Conservation (phyloP, 2,797 vertebrate genomes). For the Coccyzus lansbergi region DNA sequence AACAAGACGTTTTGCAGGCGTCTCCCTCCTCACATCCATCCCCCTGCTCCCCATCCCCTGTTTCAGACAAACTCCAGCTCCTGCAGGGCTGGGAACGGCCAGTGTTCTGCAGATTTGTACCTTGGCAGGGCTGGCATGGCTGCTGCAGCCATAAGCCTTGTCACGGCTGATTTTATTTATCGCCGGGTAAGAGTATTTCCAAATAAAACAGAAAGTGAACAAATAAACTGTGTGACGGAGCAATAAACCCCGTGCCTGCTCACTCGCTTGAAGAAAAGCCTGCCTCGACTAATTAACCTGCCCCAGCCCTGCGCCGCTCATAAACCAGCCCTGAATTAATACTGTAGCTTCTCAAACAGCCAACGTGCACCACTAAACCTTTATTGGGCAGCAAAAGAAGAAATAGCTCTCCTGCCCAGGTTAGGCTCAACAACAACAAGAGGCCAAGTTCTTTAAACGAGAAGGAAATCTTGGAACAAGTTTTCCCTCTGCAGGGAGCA, state of each 20-base stretch:
- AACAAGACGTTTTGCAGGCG: fast-evolving
- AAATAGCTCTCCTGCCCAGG: not conserved
- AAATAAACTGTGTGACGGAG: conserved; percentile 69
- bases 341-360: not conserved
- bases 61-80: no score
- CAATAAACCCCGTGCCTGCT: conserved; percentile 48
- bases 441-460: not conserved
- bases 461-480: not conserved
- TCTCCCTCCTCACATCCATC: fast-evolving
- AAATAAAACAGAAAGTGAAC: conserved; percentile 73
- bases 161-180: conserved; percentile 69
- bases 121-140: conserved; percentile 35
- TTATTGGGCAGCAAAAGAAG: conserved; percentile 34
- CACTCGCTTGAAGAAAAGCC: conserved; percentile 68
- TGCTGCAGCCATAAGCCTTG: conserved; percentile 38
- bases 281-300: conserved; percentile 75
- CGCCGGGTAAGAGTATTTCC: conserved; percentile 61
- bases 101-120: not conserved
- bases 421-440: not conserved
- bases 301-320: conserved; percentile 54
- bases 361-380: conserved; percentile 35
- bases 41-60: not conserved
- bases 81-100: not conserved
- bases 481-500: not conserved
- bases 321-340: conserved; percentile 73